Base-by-base conservation (phyloP, 2,888 invertebrate species). In the Drosophila quinaria region DNA sequence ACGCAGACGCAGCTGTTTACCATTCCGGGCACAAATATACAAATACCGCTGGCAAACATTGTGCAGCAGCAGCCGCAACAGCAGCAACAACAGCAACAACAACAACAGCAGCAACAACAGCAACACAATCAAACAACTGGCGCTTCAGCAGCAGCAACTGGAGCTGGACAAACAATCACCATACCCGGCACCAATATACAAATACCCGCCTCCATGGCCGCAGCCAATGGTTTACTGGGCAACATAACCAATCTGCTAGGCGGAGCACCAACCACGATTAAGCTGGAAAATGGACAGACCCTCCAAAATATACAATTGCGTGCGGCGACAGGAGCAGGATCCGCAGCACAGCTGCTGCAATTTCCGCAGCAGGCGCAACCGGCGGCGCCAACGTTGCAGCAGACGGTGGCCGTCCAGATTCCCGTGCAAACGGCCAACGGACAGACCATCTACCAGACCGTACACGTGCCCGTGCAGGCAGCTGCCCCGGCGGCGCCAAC, bases 361-460 rank as follows among this genome's bases (percentile, higher is more conserved):
- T 93, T 93, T 42, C 93, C 93, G 0, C 91, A 90, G 51, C 39
- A 80, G 0, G 58, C 82, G 3, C 25, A 25, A 6, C 68, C 78
- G 22, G 68, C 84, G 4, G 77, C 90, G 3, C 80, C 83, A 8
- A 70, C 90, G 52, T 69, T 91, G 15, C 87, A 92, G 25, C 96
- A 96, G 89, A 96, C 97, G 67, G 97, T 98, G 56, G 97, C 97
- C 0, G 97, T 98, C 4, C 98, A 98, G 92, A 97, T 92, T 17
- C 92, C 92, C 17, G 92, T 92, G 47, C 92, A 92, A 61, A 92
- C 92, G 0, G 90, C 85, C 41, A 83, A 73, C 37, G 98, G 98
- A 0, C 98, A 98, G 93, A 98, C 98, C 0, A 96, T 98, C 67
- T 97, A 98, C 92, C 98, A 99, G 92, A 98, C 98, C 0, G 96